Percentiles rank a stretch among this genome's conserved stretches.
Evolutionary conservation across 1,140 invertebrate genomes (phyloP).

Genomic region (Drosophila baimaii): DNA sequence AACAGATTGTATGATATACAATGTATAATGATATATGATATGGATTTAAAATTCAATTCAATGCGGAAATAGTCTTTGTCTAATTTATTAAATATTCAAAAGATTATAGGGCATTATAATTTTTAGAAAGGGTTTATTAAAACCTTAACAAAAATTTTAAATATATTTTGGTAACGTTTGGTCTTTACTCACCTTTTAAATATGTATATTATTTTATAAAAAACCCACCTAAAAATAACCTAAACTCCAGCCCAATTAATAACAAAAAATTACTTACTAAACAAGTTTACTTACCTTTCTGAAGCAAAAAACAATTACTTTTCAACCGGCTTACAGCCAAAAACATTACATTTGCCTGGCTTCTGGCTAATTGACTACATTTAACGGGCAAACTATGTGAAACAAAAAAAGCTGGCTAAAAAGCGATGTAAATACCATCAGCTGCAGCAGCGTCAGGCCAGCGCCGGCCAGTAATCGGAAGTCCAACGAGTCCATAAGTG

Average conservation of each 20-base stretch:
- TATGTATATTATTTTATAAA: not conserved
- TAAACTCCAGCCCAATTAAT: not conserved
- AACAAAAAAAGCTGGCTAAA: conserved; percentile 34
- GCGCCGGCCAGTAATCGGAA: conserved; percentile 66
- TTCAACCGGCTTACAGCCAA: not conserved
- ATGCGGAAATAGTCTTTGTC: too few species aligned
- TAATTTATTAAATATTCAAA: too few species aligned
- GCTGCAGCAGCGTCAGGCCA: conserved; percentile 9
- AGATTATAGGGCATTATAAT: too few species aligned
- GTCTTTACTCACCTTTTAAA: too few species aligned
- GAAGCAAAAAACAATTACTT: conserved; percentile 4
- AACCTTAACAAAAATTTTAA: too few species aligned
- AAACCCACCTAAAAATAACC: not conserved
- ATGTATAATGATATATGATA: too few species aligned
- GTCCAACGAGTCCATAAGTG: conserved; percentile 72
- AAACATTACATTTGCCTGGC: not conserved
- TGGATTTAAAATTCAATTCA: too few species aligned
- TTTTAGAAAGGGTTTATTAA: too few species aligned
- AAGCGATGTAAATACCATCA: conserved; percentile 36
- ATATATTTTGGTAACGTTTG: too few species aligned
- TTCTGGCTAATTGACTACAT: conserved; percentile 59
- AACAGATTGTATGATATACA: too few species aligned
- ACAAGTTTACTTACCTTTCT: not conserved
- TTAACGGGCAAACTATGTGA: conserved; percentile 47
- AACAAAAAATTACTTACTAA: not conserved